Conservation (phyloP, 2,888 invertebrate species). For the Dryadula phaetusa region DNA sequence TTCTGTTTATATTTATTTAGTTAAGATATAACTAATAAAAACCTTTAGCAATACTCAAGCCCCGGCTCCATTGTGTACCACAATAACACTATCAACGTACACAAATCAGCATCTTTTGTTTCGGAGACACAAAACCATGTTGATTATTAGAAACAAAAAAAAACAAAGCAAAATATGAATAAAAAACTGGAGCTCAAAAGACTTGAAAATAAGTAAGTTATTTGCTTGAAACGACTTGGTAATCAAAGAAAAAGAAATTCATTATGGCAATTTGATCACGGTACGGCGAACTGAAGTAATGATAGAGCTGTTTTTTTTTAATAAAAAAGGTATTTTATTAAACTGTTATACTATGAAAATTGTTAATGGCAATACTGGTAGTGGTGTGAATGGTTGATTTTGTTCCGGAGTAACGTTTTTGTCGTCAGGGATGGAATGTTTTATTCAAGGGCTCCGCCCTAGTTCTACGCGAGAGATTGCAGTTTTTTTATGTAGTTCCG, state of each 20-base stretch:
- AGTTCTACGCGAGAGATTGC: too few species aligned
- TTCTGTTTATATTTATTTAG: too few species aligned
- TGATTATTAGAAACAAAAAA: constrained; percentile 1
- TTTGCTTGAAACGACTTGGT: constrained; percentile 3
- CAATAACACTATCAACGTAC: not conserved
- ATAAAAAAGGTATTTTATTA: not conserved
- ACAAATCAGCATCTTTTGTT: not conserved
- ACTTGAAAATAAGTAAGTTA: constrained; percentile 20
- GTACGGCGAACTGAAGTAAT: constrained; percentile 2
- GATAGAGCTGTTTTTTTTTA: constrained; percentile 7
- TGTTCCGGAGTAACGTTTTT: not conserved
- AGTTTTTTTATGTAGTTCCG: too few species aligned
- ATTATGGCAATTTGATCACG: constrained; percentile 15
- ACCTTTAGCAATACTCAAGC: too few species aligned
- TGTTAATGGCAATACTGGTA: not conserved
- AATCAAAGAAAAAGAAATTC: constrained; percentile 17
- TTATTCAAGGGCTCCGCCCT: too few species aligned
- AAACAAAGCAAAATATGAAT: constrained; percentile 3
- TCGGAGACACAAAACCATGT: not conserved
- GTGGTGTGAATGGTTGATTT: not conserved
- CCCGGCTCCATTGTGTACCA: not conserved
- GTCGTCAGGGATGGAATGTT: too few species aligned
- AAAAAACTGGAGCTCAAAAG: not conserved
- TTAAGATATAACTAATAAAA: too few species aligned
- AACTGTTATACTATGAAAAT: not conserved